Percentiles rank a stretch among this genome's conserved stretches.
These are phyloP conservation scores for Gortyna flavago DNA, from an alignment of 2,888 invertebrate species.

Conservation along the genomic window DNA sequence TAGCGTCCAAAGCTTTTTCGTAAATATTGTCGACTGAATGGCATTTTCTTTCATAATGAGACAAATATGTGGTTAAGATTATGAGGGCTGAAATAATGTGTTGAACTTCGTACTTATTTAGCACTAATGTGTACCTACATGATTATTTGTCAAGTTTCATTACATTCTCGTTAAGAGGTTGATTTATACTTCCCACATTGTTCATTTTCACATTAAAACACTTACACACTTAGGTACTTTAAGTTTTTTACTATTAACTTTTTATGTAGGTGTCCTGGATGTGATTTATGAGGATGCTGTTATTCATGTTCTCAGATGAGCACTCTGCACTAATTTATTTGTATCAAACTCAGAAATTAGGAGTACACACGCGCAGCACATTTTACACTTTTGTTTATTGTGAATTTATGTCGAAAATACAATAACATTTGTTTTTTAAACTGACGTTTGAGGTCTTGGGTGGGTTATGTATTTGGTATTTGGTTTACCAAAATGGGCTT, in stretches of 20 bases:
- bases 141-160: constrained; percentile 1
- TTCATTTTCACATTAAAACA: constrained; percentile 13
- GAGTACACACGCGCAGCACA: not conserved
- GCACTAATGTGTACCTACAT: no score
- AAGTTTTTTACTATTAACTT: constrained; percentile 3
- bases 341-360: constrained; percentile 8
- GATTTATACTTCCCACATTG: constrained; percentile 14
- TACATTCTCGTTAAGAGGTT: not conserved
- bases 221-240: constrained; percentile 12
- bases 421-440: not conserved
- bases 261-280: constrained; percentile 48
- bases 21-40: constrained; percentile 60
- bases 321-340: constrained; percentile 24
- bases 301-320: constrained; percentile 32
- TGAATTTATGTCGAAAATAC: not conserved
- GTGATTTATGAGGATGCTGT: constrained; percentile 32
- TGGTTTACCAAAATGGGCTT: not conserved
- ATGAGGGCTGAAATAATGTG: constrained; percentile 31
- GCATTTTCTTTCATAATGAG: constrained; percentile 60
- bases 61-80: constrained; percentile 54
- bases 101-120: not conserved
- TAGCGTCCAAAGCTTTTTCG: constrained; percentile 77
- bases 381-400: not conserved
- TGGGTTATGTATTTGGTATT: not conserved
- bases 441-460: not conserved